phyloP scores from a whole-genome alignment of 2,888 invertebrate species.

The Cremastinae sp. region DNA sequence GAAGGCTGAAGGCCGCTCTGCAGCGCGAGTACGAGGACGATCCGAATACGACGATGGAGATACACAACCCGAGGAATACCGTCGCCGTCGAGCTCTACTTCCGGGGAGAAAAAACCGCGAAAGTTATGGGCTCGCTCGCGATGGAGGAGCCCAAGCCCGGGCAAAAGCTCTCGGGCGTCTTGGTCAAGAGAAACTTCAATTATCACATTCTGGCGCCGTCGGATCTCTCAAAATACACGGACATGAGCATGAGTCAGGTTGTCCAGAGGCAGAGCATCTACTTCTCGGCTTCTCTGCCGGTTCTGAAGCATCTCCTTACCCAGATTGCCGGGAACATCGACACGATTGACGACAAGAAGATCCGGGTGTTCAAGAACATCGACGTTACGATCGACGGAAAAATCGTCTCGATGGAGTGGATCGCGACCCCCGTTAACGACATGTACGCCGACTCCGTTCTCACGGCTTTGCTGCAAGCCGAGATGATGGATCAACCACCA shows the following conservation, averaged over 20 bases:
- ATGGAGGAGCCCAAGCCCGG: slow-evolving; percentile 90
- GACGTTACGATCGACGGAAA: slow-evolving; percentile 91
- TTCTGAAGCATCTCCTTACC: slow-evolving; percentile 88
- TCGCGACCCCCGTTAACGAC: slow-evolving; percentile 96
- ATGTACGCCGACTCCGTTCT: slow-evolving; percentile 99
- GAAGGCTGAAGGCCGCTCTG: slow-evolving; percentile 95
- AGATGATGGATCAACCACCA: slow-evolving; percentile 84
- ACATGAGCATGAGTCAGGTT: slow-evolving; percentile 95
- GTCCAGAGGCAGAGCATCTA: slow-evolving; percentile 95
- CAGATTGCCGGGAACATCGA: slow-evolving; percentile 90
- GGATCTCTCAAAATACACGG: slow-evolving; percentile 97
- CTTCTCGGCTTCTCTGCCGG: slow-evolving; percentile 88
- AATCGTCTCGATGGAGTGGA: slow-evolving; percentile 95
- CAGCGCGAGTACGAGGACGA: slow-evolving; percentile 96
- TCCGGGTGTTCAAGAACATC: slow-evolving; percentile 91
- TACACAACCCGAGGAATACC: slow-evolving; percentile 98
- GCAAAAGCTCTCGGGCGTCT: slow-evolving; percentile 92
- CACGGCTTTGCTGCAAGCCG: slow-evolving; percentile 92
- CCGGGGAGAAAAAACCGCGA: slow-evolving; percentile 98
- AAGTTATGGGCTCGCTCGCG: slow-evolving; percentile 97
- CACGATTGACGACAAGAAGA: slow-evolving; percentile 87
- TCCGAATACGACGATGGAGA: slow-evolving; percentile 89
- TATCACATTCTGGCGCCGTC: slow-evolving; percentile 96
- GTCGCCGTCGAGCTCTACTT: slow-evolving; percentile 96
- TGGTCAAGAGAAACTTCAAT: slow-evolving; percentile 98